phyloP scores from a whole-genome alignment of 2,113 vertebrate genomes.

The Castor canadensis region DNA sequence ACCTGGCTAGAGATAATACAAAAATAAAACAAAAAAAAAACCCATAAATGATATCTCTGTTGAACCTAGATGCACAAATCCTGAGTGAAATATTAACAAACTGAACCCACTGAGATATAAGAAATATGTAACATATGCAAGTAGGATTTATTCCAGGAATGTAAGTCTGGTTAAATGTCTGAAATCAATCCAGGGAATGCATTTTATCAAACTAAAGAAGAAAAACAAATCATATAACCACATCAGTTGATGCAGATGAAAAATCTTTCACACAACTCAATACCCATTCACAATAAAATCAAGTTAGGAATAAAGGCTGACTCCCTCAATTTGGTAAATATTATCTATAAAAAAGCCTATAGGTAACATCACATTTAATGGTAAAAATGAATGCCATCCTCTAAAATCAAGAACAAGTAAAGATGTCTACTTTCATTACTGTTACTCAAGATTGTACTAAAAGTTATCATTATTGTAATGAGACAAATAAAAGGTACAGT shows the following conservation, averaged over 20 bases:
- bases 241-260: background rate
- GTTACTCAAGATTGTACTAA: background rate
- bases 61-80: background rate
- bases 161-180: background rate
- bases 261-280: background rate
- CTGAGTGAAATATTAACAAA: background rate
- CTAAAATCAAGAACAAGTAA: slow-evolving; percentile 31
- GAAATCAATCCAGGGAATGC: background rate
- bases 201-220: background rate
- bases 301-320: slow-evolving; percentile 13
- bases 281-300: slow-evolving; percentile 1
- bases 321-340: background rate
- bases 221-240: background rate
- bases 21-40: background rate
- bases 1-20: background rate
- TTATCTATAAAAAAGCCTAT: background rate
- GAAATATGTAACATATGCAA: background rate
- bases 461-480: background rate
- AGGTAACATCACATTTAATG: background rate
- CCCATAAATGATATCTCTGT: background rate
- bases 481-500: background rate
- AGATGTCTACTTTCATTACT: background rate
- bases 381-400: background rate
- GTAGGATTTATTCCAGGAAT: background rate
- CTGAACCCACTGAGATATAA: background rate